Evolutionary conservation across 2,888 invertebrate species (phyloP), one percentile per base, ranked within the genome.

Genomic region (Sinhomidia bicolor): DNA sequence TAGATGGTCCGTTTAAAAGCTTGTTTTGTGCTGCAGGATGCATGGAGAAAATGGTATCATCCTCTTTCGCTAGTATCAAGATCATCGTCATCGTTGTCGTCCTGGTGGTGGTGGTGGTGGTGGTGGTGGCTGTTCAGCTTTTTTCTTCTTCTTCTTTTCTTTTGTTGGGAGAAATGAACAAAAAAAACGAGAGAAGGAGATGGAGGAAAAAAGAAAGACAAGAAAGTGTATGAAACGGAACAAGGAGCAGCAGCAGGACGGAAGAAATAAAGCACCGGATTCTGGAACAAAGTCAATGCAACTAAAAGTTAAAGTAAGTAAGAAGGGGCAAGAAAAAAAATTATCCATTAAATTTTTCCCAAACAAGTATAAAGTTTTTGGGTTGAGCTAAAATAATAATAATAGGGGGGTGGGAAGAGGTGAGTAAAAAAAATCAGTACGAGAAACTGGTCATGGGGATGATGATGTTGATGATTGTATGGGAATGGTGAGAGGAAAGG

Each of bases 141-240:
- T 1, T n/a, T 54, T 17, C 29, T 36, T 54, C 54, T 20, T 32
- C 71, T 54, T 81, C 62, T 79, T 80, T 36, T 26, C 54, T 62
- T 68, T 71, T 71, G 54, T 71, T 83, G n/a, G n/a, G 36, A 54
- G 54, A 54, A 65, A 47, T 47, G 41, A 65, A 81, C 44, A 71
- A 71, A 71, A 29, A 41, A 62, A n/a, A n/a, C n/a, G 81, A 81
- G n/a, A 60, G 41, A 80, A 62, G 26, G 7, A 47, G 26, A 78
- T 9, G n/a, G n/a, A 23, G 47, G n/a, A n/a, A n/a, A n/a, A n/a
- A 47, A 5, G 47, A 47, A 5, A 14, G 12, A 80, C 7, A 60
- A 20, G 17, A 44, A 23, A 65, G 41, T 41, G 80, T 54, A 83
- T 68, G 71, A 83, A 81, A 78, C 32, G 78, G 51, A 76, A 54